phyloP scores from a whole-genome alignment of 2,888 invertebrate species.

The Hydraecia micacea region DNA sequence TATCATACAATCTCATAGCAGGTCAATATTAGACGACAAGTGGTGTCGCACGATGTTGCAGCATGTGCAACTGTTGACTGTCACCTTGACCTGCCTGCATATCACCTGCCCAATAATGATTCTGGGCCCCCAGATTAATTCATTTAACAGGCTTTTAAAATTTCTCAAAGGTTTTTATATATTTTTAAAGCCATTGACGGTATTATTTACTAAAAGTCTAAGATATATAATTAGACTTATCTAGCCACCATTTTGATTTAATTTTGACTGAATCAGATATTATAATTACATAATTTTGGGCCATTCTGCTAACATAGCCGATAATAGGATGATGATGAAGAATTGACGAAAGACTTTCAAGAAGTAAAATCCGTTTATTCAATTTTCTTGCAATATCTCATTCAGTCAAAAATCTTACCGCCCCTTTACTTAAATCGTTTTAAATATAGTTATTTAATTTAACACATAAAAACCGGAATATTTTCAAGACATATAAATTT shows the following conservation, averaged over 20 bases:
- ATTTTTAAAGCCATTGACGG: background rate
- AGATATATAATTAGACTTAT: conserved; percentile 24
- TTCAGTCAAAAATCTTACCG: conserved; percentile 11
- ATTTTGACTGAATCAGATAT: conserved; percentile 22
- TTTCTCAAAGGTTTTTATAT: background rate
- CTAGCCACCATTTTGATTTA: background rate
- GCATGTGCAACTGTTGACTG: background rate
- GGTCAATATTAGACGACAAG: background rate
- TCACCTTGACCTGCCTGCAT: background rate
- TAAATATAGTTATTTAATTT: conserved; percentile 26
- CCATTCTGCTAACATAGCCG: background rate
- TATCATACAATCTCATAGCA: background rate
- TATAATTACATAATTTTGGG: conserved; percentile 3
- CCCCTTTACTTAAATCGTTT: background rate
- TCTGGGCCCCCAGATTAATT: background rate
- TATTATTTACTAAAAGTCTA: conserved; percentile 1
- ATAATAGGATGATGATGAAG: background rate
- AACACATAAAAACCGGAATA: conserved; percentile 19
- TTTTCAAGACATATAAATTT: background rate
- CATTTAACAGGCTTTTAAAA: background rate
- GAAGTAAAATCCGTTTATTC: background rate
- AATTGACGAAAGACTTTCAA: background rate
- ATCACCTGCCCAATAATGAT: background rate
- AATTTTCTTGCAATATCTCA: conserved; percentile 11
- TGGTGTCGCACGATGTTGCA: background rate